Evolutionary conservation across 2,797 vertebrate genomes (phyloP).

Genomic region (Pelodytes ibericus): DNA sequence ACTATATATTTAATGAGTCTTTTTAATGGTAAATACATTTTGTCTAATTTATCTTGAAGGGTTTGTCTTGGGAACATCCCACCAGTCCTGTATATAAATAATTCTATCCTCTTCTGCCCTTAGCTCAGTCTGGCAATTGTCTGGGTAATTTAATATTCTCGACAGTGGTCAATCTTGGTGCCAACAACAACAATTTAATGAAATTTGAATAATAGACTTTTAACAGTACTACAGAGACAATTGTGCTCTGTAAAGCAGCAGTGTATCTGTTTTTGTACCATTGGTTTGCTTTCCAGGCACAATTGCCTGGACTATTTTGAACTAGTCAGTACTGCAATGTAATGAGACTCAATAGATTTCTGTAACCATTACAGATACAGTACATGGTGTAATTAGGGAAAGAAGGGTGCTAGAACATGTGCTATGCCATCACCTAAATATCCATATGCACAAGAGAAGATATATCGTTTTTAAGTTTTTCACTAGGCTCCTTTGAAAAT

Average conservation of each 20-base stretch:
- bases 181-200: constrained; percentile 10
- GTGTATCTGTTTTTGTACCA: not conserved
- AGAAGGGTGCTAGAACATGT: not conserved
- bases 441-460: too few species aligned
- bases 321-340: not conserved
- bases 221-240: not conserved
- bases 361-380: not conserved
- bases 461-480: too few species aligned
- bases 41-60: not conserved
- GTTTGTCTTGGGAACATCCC: not conserved
- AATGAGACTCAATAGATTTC: not conserved
- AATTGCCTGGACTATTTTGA: not conserved
- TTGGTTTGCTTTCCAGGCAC: not conserved
- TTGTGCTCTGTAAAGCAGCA: not conserved
- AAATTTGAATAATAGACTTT: constrained; percentile 2
- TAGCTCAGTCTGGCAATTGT: not conserved
- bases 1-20: constrained; percentile 17
- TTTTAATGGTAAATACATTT: constrained; percentile 10
- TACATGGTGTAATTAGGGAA: not conserved
- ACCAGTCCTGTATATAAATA: not conserved
- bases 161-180: not conserved
- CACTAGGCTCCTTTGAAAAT: too few species aligned
- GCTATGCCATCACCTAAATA: too few species aligned
- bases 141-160: not conserved
- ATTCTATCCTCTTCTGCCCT: not conserved